Conservation (phyloP, 2,113 vertebrate genomes). For the Prionailurus viverrinus region DNA sequence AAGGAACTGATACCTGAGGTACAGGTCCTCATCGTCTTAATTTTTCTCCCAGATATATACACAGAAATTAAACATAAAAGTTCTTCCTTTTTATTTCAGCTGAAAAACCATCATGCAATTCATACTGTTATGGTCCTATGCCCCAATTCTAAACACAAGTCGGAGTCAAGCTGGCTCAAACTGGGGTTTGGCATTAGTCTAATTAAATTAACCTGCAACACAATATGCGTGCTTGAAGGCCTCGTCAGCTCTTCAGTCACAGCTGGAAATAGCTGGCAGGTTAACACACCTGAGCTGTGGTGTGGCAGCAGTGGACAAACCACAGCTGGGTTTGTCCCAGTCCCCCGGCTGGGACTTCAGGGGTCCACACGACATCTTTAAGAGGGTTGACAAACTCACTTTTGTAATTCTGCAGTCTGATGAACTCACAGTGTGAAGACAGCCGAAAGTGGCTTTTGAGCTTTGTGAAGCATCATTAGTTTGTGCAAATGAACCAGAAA, state of each 20-base stretch:
- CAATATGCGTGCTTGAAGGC: neutral
- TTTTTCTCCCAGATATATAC: neutral
- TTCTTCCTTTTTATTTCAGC: neutral
- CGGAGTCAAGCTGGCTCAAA: neutral
- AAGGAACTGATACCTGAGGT: neutral
- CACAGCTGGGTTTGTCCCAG: neutral
- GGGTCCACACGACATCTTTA: neutral
- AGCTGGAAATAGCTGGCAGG: neutral
- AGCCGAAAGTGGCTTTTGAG: neutral
- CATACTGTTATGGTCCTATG: neutral
- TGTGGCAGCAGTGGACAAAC: neutral
- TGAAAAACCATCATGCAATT: neutral
- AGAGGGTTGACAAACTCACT: neutral
- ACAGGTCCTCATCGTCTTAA: neutral
- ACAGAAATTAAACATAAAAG: neutral
- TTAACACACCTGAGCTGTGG: neutral
- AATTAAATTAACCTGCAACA: neutral
- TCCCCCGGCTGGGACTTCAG: neutral
- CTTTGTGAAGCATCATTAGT: neutral
- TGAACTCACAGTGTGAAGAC: neutral
- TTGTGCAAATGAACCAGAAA: constrained; percentile 18
- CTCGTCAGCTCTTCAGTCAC: neutral
- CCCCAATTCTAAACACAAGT: neutral
- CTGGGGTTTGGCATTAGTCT: neutral
- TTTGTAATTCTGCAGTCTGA: neutral